Percentiles rank a stretch among this genome's conserved stretches.
Evolutionary conservation across 2,113 vertebrate genomes (phyloP).

Genomic region (Cyanocitta stelleri): DNA sequence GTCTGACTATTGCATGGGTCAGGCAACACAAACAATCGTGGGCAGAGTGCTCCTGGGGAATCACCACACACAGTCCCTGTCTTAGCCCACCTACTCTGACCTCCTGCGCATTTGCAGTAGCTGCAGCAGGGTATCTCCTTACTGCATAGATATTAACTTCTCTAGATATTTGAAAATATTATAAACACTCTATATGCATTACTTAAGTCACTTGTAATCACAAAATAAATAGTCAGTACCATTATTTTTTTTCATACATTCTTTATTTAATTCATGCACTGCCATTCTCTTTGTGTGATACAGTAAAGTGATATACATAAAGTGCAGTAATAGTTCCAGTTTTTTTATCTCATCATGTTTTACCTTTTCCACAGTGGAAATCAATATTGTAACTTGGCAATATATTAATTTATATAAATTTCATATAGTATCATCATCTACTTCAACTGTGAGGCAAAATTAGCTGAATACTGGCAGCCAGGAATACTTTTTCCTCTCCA

Average conservation of each 20-base stretch:
- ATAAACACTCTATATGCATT: neutral
- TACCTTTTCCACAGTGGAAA: neutral
- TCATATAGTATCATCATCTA: neutral
- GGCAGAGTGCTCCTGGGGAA: neutral
- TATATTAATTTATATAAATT: neutral
- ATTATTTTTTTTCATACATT: neutral
- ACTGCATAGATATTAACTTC: neutral
- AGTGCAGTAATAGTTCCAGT: neutral
- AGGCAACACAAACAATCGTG: neutral
- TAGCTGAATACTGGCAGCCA: neutral
- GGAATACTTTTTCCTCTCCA: neutral
- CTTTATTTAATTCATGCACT: neutral
- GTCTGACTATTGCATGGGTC: neutral
- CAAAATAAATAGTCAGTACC: neutral
- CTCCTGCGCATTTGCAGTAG: accelerated
- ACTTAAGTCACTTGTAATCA: neutral
- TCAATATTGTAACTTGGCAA: neutral
- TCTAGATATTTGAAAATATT: neutral
- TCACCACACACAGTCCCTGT: neutral
- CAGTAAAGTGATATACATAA: neutral
- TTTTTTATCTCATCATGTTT: neutral
- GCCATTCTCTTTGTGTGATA: neutral
- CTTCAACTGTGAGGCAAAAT: neutral
- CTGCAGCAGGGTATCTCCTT: neutral
- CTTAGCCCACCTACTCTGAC: accelerated